Evolutionary conservation across 2,797 vertebrate genomes (phyloP), one percentile per base, ranked within the genome.

Genomic region (Coregonus suidteri): DNA sequence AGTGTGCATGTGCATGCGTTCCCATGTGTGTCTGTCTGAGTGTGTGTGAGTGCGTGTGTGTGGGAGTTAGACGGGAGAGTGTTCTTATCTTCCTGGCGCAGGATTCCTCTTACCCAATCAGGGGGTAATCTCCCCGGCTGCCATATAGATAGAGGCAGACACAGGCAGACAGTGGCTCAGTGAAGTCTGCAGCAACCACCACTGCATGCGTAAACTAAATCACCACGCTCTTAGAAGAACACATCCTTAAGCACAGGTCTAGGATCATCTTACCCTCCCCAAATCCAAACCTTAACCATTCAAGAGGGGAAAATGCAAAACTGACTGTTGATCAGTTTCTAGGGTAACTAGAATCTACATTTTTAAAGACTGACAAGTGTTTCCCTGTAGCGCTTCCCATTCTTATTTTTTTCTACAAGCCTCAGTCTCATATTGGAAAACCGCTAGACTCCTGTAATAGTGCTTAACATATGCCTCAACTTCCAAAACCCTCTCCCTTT

Each of bases 31-130:
- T 83, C 51, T 62, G 81, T 92, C 47, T 31, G 59, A 52, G 79
- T 59, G 35, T 41, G 18, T 68, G 20, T 54, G n/a, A 2, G 31
- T 34, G 64, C 37, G 59, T 59, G 47, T 16, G 53, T 56, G 53
- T 35, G 84, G 16, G 54, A 77, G 75, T 74, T 59, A 69, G 52
- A 53, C 62, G 54, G 30, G 77, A 56, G 76, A 83, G 54, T 62
- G 81, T 92, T 89, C 89, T 96, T 94, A 95, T 95, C 91, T 88
- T 79, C 84, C 74, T 83, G 85, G 92, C 75, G 83, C 93, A 96
- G 93, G 83, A 93, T 91, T 91, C 86, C 41, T 62, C 5, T 6
- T 76, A 86, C 82, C 85, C 90, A 90, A 89, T 82, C 20, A 81
- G 86, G 84, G 92, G 86, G 87, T 93, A 92, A 94, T 93, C 92